Evolutionary conservation across 2,113 vertebrate species (phyloP), one percentile per base, ranked within the genome.

Genomic region (Emberiza fucata): DNA sequence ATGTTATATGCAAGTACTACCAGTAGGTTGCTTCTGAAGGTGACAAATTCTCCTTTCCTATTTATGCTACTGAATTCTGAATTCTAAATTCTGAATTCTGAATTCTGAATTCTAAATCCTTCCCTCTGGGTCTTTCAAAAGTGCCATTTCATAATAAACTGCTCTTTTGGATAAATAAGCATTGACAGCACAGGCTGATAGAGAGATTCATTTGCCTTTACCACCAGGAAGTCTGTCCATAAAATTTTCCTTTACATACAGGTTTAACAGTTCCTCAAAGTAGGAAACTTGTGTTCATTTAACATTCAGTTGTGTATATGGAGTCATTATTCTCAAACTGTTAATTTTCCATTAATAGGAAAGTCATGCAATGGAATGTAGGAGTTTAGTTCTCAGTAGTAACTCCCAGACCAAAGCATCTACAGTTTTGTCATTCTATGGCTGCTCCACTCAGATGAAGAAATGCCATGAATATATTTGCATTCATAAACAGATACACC

Each of bases 111-210:
- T 91, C 83, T 86, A 84, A 83, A 91, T 71, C 44, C 31, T 94
- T 86, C 61, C 88, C 77, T 86, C 48, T 79, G 83, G 61, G 57
- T 61, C 40, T 86, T 92, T 94, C 72, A 86, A 76, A 94, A 84
- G 60, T 61, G 48, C 81, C 50, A 37, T 81, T 71, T 73, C 54
- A 66, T 77, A 93, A 94, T 79, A 94, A 84, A 40, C 31, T 92
- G 19, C 22, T 91, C 48, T 83, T 94, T 88, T 86, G 56, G 53
- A 86, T 86, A 93, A 91, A 88, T 84, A 92, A 80, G 29, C 63
- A 92, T 70, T 95, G 94, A 91, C 79, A 93, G 86, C 48, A 76
- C 47, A 86, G 24, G 13, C 64, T 86, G 42, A 73, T 63, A 54
- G n/a, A 81, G 50, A 75, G n/a, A 76, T 69, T 66, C 6, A 70